Evolutionary conservation across 2,113 vertebrate genomes (phyloP).

Genomic region (Muntiacus muntjak): DNA sequence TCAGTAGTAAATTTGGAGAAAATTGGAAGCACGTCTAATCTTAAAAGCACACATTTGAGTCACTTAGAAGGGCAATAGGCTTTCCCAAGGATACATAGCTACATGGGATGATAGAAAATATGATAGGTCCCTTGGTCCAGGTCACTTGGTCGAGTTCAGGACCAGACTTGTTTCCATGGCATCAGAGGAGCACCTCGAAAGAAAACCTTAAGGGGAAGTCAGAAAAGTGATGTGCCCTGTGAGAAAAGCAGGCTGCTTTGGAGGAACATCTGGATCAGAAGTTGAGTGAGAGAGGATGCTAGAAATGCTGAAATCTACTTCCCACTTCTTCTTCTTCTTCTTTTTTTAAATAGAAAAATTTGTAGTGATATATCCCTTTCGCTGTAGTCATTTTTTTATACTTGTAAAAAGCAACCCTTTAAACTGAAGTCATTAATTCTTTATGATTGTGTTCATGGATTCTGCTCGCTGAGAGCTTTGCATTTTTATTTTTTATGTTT

Average conservation of each 20-base stretch:
- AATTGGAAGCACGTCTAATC: neutral
- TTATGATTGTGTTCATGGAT: neutral
- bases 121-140: neutral
- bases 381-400: neutral
- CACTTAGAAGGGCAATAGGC: neutral
- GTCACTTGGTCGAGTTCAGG: neutral
- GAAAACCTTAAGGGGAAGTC: neutral
- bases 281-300: neutral
- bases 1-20: neutral
- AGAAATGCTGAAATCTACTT: neutral
- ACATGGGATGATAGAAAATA: neutral
- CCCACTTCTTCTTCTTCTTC: neutral
- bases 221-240: neutral
- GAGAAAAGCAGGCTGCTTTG: neutral
- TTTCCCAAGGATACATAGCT: neutral
- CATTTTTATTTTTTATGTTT: neutral
- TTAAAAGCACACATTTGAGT: neutral
- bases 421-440: neutral
- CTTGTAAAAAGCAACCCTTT: neutral
- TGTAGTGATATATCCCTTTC: neutral
- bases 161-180: neutral
- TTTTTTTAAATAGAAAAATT: neutral
- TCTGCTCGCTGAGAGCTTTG: neutral
- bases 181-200: neutral
- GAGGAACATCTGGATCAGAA: neutral